Evolutionary conservation across 2,113 vertebrate genomes (phyloP).

Genomic region (Zosterops hypoxanthus): DNA sequence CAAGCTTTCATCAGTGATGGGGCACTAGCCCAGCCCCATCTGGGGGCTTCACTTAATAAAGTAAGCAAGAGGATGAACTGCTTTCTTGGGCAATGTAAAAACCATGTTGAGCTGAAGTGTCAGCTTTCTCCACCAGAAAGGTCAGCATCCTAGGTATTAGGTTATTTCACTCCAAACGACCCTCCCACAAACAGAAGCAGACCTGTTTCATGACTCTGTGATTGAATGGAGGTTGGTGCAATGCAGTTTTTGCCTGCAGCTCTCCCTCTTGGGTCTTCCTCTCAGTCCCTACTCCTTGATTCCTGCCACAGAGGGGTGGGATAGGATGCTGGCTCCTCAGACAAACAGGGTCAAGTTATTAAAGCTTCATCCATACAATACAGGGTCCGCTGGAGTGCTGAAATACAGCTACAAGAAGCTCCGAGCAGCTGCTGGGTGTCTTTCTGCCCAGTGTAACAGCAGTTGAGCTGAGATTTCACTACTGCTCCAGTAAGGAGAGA

Average conservation of each 20-base stretch:
- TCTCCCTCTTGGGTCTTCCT: neutral
- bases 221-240: accelerated
- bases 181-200: neutral
- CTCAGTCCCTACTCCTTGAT: neutral
- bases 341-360: neutral
- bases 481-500: neutral
- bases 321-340: neutral
- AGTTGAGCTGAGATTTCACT: neutral
- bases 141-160: neutral
- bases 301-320: neutral
- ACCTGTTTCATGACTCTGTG: neutral
- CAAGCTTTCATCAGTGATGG: neutral
- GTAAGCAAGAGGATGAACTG: neutral
- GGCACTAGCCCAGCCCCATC: neutral
- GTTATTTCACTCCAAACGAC: accelerated
- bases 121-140: neutral
- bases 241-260: neutral
- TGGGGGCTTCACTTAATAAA: neutral
- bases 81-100: neutral
- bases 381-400: neutral
- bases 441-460: neutral
- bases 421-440: accelerated
- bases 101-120: neutral
- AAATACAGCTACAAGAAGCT: neutral
- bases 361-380: neutral